A percentile compares a stretch with the other conserved stretches of the same genome.
Conservation (phyloP, 2,888 invertebrate genomes). For the Lomographa bimaculata region DNA sequence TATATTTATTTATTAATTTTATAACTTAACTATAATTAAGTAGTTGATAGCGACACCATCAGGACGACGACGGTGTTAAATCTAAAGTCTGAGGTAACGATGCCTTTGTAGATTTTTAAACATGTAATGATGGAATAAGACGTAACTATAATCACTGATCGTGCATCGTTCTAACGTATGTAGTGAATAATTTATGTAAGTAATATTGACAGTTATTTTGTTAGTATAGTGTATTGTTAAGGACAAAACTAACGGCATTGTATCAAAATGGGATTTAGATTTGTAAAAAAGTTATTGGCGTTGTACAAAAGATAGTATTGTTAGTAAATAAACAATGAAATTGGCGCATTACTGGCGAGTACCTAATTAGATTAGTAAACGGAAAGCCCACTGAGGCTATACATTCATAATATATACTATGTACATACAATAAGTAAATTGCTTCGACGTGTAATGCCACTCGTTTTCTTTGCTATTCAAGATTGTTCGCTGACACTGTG, state of each 20-base stretch:
- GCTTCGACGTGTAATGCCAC: slow-evolving; percentile 62
- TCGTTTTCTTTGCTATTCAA: slow-evolving; percentile 68
- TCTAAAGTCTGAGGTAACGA: slow-evolving; percentile 83
- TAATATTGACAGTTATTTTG: slow-evolving; percentile 81
- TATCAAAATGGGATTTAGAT: slow-evolving; percentile 72
- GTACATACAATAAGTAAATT: slow-evolving; percentile 65
- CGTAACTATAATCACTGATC: slow-evolving; percentile 67
- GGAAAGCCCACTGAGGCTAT: slow-evolving; percentile 75
- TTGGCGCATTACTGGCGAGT: slow-evolving; percentile 84
- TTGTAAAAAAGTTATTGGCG: slow-evolving; percentile 77
- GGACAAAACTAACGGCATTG: slow-evolving; percentile 71
- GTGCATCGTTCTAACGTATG: slow-evolving; percentile 76
- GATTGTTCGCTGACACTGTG: slow-evolving; percentile 50
- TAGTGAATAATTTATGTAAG: slow-evolving; percentile 71
- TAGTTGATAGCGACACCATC: slow-evolving; percentile 75
- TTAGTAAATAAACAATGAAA: slow-evolving; percentile 76
- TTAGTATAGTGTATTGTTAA: slow-evolving; percentile 72
- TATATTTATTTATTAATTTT: slow-evolving; percentile 77
- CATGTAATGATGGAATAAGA: slow-evolving; percentile 69
- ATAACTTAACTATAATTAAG: slow-evolving; percentile 75
- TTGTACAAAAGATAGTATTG: slow-evolving; percentile 81
- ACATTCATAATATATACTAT: slow-evolving; percentile 51
- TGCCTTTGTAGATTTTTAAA: slow-evolving; percentile 83
- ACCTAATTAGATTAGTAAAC: slow-evolving; percentile 81
- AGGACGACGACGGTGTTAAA: slow-evolving; percentile 76